Percentiles rank a stretch among this genome's conserved stretches.
These are phyloP conservation scores for Eurypyga helias DNA, from an alignment of 2,113 vertebrate species.

Conservation along the genomic window DNA sequence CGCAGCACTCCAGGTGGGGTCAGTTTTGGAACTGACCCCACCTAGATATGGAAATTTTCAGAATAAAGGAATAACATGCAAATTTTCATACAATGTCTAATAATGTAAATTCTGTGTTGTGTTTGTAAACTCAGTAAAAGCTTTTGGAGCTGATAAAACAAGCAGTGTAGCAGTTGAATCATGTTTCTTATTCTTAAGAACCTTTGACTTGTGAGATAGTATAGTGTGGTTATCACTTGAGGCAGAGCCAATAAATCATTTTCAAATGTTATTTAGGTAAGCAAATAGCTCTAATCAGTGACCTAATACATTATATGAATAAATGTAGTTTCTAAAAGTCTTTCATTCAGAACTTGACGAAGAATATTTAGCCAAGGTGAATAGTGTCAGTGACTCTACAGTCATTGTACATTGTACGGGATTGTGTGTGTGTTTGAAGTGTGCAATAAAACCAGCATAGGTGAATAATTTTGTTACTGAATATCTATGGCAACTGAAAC, in stretches of 20 bases:
- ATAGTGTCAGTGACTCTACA: not conserved
- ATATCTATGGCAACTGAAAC: not conserved
- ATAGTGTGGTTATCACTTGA: not conserved
- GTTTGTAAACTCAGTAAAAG: constrained; percentile 8
- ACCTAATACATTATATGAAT: not conserved
- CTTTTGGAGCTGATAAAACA: constrained; percentile 1
- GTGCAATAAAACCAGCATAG: not conserved
- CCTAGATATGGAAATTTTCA: not conserved
- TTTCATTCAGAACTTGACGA: not conserved
- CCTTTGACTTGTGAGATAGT: not conserved
- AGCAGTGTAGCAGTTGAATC: not conserved
- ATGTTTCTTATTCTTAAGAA: not conserved
- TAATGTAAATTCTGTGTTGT: not conserved
- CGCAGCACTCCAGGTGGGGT: no score
- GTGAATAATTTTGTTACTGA: not conserved
- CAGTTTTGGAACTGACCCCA: no score
- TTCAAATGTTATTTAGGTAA: not conserved
- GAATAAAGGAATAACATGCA: not conserved
- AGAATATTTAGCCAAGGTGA: not conserved
- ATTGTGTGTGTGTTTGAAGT: not conserved
- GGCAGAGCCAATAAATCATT: not conserved
- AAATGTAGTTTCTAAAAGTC: not conserved
- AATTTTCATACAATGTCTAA: not conserved
- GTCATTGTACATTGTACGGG: not conserved
- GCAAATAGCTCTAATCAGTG: not conserved